phyloP scores from a whole-genome alignment of 2,113 vertebrate genomes.

The Felis chaus region DNA sequence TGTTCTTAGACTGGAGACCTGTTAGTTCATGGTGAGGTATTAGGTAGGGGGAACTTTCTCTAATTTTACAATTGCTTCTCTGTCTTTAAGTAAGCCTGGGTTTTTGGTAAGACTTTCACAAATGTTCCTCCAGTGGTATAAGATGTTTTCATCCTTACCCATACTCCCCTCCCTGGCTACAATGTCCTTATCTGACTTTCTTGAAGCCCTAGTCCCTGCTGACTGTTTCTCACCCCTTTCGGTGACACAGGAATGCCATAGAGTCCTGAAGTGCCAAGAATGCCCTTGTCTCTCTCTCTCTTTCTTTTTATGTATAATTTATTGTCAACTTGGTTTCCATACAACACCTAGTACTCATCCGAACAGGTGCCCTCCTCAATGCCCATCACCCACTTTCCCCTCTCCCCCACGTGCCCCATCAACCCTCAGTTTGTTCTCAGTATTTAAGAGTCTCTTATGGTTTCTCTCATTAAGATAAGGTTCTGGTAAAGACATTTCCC shows the following conservation, averaged over 20 bases:
- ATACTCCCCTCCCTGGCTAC: not conserved
- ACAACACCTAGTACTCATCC: too few relatives aligned
- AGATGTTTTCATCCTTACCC: not conserved
- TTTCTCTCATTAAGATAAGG: not conserved
- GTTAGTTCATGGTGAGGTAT: not conserved
- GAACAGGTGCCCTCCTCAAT: too few relatives aligned
- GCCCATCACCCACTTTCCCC: too few relatives aligned
- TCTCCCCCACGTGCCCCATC: too few relatives aligned
- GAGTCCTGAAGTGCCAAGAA: not conserved
- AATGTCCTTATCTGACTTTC: not conserved
- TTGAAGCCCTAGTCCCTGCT: not conserved
- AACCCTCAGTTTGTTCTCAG: too few relatives aligned
- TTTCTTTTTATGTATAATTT: too few relatives aligned
- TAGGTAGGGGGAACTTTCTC: not conserved
- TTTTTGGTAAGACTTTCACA: not conserved
- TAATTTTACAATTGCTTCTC: not conserved
- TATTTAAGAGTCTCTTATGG: too few relatives aligned
- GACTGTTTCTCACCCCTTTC: accelerated
- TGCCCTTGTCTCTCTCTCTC: not conserved
- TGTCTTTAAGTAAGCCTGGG: not conserved
- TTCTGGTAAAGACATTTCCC: not conserved
- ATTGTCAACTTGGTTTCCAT: too few relatives aligned
- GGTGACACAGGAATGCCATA: not conserved
- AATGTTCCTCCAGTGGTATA: not conserved
- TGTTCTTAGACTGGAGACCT: not conserved